Evolutionary conservation across 2,113 vertebrate species (phyloP), one percentile per base, ranked within the genome.

Genomic region (Anthoscopus minutus): DNA sequence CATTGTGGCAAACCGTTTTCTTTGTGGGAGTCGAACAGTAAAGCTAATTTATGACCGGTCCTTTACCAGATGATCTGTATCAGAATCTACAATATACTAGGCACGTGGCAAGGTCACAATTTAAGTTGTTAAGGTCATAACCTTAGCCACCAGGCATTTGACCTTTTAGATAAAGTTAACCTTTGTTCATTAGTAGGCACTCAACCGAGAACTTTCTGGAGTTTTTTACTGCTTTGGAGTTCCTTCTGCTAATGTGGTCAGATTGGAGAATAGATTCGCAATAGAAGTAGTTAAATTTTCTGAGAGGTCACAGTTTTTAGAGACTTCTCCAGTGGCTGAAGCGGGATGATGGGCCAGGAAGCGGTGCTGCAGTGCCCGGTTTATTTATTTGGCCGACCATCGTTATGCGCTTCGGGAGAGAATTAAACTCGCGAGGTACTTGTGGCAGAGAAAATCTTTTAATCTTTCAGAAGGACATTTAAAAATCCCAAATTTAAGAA

Each of bases 111-210:
- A 98, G 98, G 98, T 99, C 98, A 98, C 97, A 98, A 98, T 98
- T 98, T 99, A 98, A 98, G 97, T 98, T 98, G 98, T 99, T 97
- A 97, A 97, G 98, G 98, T 98, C 97, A 89, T 94, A 98, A 99
- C 98, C 98, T 98, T 98, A 98, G 98, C 98, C 98, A 98, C 98
- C 96, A 98, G 97, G 98, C 98, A 98, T 99, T 99, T 99, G 98
- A 99, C 99, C 99, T 98, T 98, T 98, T 97, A 98, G 98, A 99
- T 99, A 99, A 99, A 99, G 98, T 98, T 98, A 98, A 98, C 98
- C 98, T 98, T 98, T 98, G 98, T 98, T 98, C 98, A 98, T 99
- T 99, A 99, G 98, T 98, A 98, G 98, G 97, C 98, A 98, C 97
- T 98, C 98, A 98, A 98, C 98, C 98, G 97, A 98, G 98, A 98